Evolutionary conservation across 1,140 invertebrate genomes (phyloP), one percentile per base, ranked within the genome.

Genomic region (Chrysopa pallens): DNA sequence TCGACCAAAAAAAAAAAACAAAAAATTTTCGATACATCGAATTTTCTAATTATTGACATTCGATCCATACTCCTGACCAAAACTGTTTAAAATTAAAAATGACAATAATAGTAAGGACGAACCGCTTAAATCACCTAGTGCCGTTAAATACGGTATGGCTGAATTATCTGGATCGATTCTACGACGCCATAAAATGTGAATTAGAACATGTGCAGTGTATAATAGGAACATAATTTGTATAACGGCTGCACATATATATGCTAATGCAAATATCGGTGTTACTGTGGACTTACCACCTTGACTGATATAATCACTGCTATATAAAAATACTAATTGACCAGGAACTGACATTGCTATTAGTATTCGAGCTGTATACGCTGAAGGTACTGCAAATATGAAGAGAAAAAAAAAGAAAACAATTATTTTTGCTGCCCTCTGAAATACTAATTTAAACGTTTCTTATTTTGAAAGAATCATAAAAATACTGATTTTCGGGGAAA

Each of bases 121-220:
- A 12, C 93, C 93, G 1, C 92, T 65, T 3, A 98, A 71, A 64
- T 98, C 93, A 12, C 92, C 93, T 1, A 96, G 55, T 2, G 92
- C 87, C 4, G 93, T 97, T 38, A 96, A 69, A 63, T 93, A 94
- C 2, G 93, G 93, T 47, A 97, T 96, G 12, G 91, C 85, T n/a
- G 87, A 87, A 61, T 93, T 97, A 59, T 97, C 93, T 2, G 93
- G 93, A 66, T 97, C 91, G 48, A 91, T 84, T 55, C 82, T 83
- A 50, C 66, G 68, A 47, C 74, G 73, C 93, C 93, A 98, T 78
- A 96, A 90, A 42, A 76, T 77, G 56, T 88, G 80, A 17, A 93
- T 80, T 52, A 95, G 79, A 46, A 91, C 73, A 53, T 89, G 84
- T 1, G 86, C 82, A 37, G 87, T 68, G 59, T 91, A 87, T 6